Evolutionary conservation across 2,113 vertebrate species (phyloP).

Genomic region (Nothocercus nigrocapillus): DNA sequence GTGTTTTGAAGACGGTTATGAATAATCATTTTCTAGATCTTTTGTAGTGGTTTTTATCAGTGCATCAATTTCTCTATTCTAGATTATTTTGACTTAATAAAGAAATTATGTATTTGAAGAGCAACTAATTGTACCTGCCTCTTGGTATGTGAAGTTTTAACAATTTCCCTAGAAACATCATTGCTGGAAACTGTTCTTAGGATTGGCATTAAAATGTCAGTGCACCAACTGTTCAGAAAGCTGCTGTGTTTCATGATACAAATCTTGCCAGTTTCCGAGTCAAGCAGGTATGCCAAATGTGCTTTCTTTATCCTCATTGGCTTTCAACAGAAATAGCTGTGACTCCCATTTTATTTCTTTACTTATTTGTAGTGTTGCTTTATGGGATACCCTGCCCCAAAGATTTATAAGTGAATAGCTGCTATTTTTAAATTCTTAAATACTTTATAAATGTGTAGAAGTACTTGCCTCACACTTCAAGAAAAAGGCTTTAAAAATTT

Average conservation of each 20-base stretch:
- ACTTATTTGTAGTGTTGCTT: neutral
- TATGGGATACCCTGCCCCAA: neutral
- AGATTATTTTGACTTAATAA: neutral
- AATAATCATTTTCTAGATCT: neutral
- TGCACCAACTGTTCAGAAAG: constrained; percentile 45
- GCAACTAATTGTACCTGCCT: neutral
- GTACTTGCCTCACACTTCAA: neutral
- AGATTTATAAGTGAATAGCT: neutral
- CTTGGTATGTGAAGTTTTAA: neutral
- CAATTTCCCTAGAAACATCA: neutral
- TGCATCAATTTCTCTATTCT: neutral
- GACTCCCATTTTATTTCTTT: neutral
- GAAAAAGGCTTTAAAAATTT: neutral
- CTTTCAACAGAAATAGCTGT: neutral
- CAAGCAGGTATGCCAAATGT: constrained; percentile 2
- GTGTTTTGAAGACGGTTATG: neutral
- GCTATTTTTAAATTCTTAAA: neutral
- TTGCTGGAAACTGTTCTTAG: constrained; percentile 18
- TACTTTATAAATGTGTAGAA: neutral
- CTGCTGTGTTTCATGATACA: neutral
- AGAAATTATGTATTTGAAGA: neutral
- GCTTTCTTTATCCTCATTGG: neutral
- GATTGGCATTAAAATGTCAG: constrained; percentile 33
- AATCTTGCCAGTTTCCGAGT: constrained; percentile 8
- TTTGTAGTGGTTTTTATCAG: neutral